phyloP scores from a whole-genome alignment of 2,888 invertebrate species.

The Drosophila koepferae region DNA sequence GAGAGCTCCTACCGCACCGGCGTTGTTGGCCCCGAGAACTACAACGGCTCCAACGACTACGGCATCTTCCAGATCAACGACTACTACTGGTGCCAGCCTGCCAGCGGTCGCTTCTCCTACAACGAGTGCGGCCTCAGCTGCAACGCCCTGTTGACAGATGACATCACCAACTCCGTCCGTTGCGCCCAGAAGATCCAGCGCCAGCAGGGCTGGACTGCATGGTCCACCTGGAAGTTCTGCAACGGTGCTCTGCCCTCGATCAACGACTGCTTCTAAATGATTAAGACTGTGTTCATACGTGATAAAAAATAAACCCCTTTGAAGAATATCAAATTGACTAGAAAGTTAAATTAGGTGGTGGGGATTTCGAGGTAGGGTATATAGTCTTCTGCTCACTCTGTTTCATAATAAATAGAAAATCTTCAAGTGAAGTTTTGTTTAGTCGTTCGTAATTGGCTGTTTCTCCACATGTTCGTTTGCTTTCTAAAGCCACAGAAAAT shows the following conservation, averaged over 20 bases:
- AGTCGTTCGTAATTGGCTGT: slow-evolving; percentile 48
- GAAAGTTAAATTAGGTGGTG: too few species aligned
- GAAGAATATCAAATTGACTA: not conserved
- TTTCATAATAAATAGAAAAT: slow-evolving; percentile 19
- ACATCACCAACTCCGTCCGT: slow-evolving; percentile 70
- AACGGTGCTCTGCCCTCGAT: slow-evolving; percentile 68
- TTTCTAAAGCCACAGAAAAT: slow-evolving; percentile 47
- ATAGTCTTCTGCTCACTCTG: not conserved
- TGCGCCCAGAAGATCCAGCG: slow-evolving; percentile 75
- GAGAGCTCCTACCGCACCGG: slow-evolving; percentile 84
- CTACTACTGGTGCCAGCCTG: slow-evolving; percentile 80
- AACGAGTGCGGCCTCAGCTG: slow-evolving; percentile 78
- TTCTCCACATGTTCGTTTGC: slow-evolving; percentile 40
- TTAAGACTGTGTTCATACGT: not conserved
- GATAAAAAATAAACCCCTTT: slow-evolving; percentile 22
- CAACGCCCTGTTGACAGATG: slow-evolving; percentile 70
- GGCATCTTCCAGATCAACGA: slow-evolving; percentile 84
- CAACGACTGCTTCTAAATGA: slow-evolving; percentile 71
- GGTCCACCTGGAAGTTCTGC: slow-evolving; percentile 79
- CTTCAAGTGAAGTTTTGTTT: slow-evolving; percentile 21
- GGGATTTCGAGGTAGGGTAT: not conserved
- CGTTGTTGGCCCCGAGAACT: slow-evolving; percentile 84
- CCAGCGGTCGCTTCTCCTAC: slow-evolving; percentile 67
- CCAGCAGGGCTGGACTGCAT: slow-evolving; percentile 81
- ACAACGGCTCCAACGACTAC: slow-evolving; percentile 85